Conservation (phyloP, 2,888 invertebrate species). For the Exocentrus adspersus region DNA sequence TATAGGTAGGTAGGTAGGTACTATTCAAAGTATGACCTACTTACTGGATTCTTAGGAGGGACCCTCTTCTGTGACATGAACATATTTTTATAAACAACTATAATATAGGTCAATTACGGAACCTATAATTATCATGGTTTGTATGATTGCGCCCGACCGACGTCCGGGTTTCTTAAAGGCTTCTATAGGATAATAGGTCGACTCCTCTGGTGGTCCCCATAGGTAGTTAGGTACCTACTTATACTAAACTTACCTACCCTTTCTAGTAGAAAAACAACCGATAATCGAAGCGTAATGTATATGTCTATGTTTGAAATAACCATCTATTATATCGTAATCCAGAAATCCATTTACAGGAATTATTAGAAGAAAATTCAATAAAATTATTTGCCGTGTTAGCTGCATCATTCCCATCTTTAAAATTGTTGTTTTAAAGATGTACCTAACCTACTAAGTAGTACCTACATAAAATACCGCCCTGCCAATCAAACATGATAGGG, state of each 20-base stretch:
- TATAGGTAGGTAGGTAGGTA: no score
- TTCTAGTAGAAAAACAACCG: conserved; percentile 42
- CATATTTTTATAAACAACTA: not conserved
- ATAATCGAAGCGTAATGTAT: conserved; percentile 40
- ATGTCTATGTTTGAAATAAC: conserved; percentile 43
- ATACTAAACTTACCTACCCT: conserved; percentile 39
- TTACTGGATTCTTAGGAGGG: no score
- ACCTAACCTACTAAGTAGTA: not conserved
- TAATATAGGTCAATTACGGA: not conserved
- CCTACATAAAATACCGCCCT: no score
- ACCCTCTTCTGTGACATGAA: no score
- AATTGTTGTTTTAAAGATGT: not conserved
- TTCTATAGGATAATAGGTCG: no score
- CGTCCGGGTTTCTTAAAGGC: no score
- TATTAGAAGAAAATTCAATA: conserved; percentile 2
- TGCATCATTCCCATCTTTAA: conserved; percentile 18
- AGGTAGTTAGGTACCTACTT: no score
- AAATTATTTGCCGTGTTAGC: not conserved
- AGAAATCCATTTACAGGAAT: conserved; percentile 34
- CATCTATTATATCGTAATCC: conserved; percentile 37
- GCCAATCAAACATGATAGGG: no score
- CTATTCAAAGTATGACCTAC: no score
- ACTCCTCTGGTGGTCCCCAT: no score
- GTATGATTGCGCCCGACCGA: no score
- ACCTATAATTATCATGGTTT: no score